phyloP scores from a whole-genome alignment of 2,113 vertebrate species.

The Forbesichthys agassizii region DNA sequence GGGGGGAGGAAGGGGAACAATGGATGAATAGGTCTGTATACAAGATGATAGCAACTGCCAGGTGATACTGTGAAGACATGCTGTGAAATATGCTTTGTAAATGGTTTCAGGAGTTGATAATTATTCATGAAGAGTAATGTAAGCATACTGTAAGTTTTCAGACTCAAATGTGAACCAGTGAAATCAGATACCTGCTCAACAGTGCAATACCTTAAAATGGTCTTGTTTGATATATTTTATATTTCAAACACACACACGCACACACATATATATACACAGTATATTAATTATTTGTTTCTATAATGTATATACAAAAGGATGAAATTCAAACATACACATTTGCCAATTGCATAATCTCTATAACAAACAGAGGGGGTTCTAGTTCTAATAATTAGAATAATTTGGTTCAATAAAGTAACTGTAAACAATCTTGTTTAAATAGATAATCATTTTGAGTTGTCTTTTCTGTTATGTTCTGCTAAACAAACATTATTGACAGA shows the following conservation, averaged over 20 bases:
- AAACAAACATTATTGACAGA: not conserved
- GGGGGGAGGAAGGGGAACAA: conserved; percentile 17
- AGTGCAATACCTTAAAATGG: not conserved
- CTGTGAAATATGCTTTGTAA: not conserved
- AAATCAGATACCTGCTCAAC: not conserved
- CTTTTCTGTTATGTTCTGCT: too few relatives aligned
- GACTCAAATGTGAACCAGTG: not conserved
- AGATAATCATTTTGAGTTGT: too few relatives aligned
- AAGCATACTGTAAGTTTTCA: not conserved
- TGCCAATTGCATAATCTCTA: too few relatives aligned
- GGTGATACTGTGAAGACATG: not conserved
- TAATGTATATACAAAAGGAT: too few relatives aligned
- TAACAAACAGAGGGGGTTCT: too few relatives aligned
- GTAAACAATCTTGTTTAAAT: too few relatives aligned
- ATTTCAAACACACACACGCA: not conserved
- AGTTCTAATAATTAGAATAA: too few relatives aligned
- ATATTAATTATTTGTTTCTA: too few relatives aligned
- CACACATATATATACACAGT: not conserved
- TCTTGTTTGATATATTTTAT: not conserved
- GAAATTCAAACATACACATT: too few relatives aligned
- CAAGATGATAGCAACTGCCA: not conserved
- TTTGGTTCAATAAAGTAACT: too few relatives aligned
- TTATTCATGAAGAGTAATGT: not conserved
- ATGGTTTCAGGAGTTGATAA: not conserved
- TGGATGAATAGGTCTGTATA: conserved; percentile 21